A percentile compares a stretch with the other conserved stretches of the same genome.
These are phyloP conservation scores for Pseudomyrmex gracilis DNA, from an alignment of 1,140 invertebrate species.

Conservation along the genomic window DNA sequence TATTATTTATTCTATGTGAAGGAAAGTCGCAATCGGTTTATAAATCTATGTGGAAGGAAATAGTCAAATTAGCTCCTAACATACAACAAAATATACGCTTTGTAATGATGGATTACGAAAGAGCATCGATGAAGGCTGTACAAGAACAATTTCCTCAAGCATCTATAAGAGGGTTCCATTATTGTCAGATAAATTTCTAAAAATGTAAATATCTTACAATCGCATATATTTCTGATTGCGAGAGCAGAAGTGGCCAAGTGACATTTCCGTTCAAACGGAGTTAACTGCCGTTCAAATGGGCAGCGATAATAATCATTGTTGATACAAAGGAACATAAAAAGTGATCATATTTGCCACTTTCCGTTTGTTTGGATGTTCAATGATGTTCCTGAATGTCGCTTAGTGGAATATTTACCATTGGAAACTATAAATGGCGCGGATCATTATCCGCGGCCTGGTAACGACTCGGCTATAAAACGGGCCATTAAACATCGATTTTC, in stretches of 20 bases:
- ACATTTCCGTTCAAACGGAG: not conserved
- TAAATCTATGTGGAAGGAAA: not conserved
- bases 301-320: not conserved
- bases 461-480: not conserved
- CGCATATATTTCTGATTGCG: conserved; percentile 54
- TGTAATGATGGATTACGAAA: conserved; percentile 1
- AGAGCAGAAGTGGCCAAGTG: conserved; percentile 58
- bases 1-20: conserved; percentile 7
- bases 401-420: conserved; percentile 9
- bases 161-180: not conserved
- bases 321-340: not conserved
- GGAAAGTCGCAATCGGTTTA: not conserved
- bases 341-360: not conserved
- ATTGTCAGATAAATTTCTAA: not conserved
- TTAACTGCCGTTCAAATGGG: not conserved
- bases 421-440: not conserved
- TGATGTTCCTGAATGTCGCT: conserved; percentile 21
- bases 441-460: not conserved
- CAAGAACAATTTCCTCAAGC: not conserved
- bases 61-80: not conserved
- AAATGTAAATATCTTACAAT: conserved; percentile 86
- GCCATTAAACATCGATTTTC: conserved; percentile 19
- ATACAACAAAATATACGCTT: conserved; percentile 1
- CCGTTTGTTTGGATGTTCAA: not conserved
- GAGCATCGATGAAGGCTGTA: not conserved